Base-by-base conservation (phyloP, 2,888 invertebrate genomes). In the Nomada fucata region DNA sequence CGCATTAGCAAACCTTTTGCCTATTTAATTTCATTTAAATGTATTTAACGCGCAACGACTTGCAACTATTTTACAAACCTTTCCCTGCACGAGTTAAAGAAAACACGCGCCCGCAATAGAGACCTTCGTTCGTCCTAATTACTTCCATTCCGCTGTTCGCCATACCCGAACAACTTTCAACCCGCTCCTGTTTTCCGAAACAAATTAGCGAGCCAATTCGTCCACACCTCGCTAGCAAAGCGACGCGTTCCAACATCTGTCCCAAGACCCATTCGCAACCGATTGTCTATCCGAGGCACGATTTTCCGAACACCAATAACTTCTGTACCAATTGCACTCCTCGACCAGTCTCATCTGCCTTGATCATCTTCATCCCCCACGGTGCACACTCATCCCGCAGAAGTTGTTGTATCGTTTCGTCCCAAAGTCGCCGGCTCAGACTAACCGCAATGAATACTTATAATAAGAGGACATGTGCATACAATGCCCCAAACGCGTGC, bases 391-490 rank as follows among this genome's bases (percentile, higher is more conserved):
- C n/a, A 20, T 55, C 47, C 63, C 50, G 42, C 18, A 47, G 11
- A 55, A 36, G 13, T 9, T n/a, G 52, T 67, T 76, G 72, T 63
- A 47, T 73, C 65, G 20, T 53, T 60, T 59, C 52, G 47, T 44
- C 18, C 44, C 61, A 36, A 59, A 75, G 61, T 68, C 82, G 76
- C 13, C 29, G 20, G 47, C 10, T 23, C 55, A 26, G 52, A 65
- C 77, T 53, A 68, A 83, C 71, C 84, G 85, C 86, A 83, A 86
- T 87, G 86, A 89, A 88, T 88, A 87, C 76, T 84, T 71, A 68
- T 88, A 86, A 90, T 87, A 85, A 67, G 84, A 82, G 84, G 79
- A 79, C 84, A 78, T 83, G 84, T 79, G 82, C 77, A 60, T 79
- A 80, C 71, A 85, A 80, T 80, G 44, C 72, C 73, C 63, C 64